phyloP scores from a whole-genome alignment of 2,888 invertebrate species.

The Nesidiocoris tenuis region DNA sequence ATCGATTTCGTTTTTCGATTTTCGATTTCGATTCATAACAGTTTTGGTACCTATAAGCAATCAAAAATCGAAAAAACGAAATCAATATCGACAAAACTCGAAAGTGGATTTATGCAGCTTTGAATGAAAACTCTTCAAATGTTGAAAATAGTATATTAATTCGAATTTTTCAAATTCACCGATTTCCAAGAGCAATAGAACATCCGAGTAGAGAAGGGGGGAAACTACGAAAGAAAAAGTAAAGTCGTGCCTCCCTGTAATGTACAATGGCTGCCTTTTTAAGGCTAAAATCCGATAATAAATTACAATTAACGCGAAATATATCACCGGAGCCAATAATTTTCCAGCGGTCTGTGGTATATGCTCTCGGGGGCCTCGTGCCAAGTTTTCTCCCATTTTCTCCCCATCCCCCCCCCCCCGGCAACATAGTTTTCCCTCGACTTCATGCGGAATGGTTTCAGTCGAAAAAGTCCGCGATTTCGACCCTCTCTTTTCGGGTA shows the following conservation, averaged over 20 bases:
- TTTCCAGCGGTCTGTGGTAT: not conserved
- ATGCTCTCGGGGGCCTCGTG: not conserved
- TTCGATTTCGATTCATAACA: no score
- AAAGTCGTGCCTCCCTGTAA: slow-evolving; percentile 25
- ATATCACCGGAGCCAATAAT: slow-evolving; percentile 40
- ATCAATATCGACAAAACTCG: no score
- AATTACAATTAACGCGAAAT: slow-evolving; percentile 39
- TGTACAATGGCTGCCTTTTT: slow-evolving; percentile 5
- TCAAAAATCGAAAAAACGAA: no score
- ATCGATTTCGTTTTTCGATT: no score
- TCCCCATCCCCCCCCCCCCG: not conserved
- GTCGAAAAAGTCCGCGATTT: not conserved
- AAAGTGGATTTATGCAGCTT: no score
- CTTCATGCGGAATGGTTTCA: not conserved
- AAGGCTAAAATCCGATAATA: slow-evolving; percentile 26
- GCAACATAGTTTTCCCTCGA: not conserved
- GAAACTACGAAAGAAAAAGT: not conserved
- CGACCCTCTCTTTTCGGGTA: not conserved
- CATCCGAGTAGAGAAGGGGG: not conserved
- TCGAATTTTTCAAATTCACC: no score
- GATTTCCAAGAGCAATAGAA: no score
- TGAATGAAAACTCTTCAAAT: no score
- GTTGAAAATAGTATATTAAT: no score
- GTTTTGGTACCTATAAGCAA: no score
- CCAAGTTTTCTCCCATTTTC: not conserved